Base-by-base conservation (phyloP, 2,113 vertebrate species). In the Charina bottae region DNA sequence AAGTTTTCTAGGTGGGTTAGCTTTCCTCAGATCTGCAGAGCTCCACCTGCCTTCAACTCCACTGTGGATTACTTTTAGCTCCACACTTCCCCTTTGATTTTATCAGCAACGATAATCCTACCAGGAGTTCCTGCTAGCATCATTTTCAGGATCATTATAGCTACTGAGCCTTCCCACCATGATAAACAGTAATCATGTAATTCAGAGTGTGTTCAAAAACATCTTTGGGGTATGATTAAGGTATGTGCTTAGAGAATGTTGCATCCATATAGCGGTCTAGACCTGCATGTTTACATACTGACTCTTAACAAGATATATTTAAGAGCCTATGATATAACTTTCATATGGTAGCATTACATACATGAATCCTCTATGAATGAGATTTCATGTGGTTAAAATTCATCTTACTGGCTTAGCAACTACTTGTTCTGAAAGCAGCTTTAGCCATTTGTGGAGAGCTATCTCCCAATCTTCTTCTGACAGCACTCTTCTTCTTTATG, bases 191-290 rank as follows among this genome's bases (percentile, higher is more conserved):
- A 78, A 42, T 78, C 33, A 21, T 78, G 72, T 84, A 93, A 1
- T 53, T 83, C 93, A 87, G 6, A 89, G 0, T 54, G 26, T 85
- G 37, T 64, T 90, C 90, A 92, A 90, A 90, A 87, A 58, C 85
- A 84, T 0, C 7, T 49, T 88, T 88, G 13, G 94, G 85, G 93
- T 68, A 0, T 94, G 87, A 42, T 60, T 83, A 24, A 3, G 37
- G 56, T 33, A 89, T 62, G 28, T 78, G 12, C 68, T 64, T 19
- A 92, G 13, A 62, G 49, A 89, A 64, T 85, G 46, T 42, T 92
- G 58, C 2, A 49, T 8, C 68, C 19, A 58, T 7, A 1, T 55
- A 90, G 88, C 6, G 0, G 10, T 54, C 2, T 5, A 46, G 49
- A n/a, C 15, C 46, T 53, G 87, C 54, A 56, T 83, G 0, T 84